A percentile compares a stretch with the other conserved stretches of the same genome.
Conservation (phyloP, 2,888 invertebrate genomes). For the Frankliniella fusca region DNA sequence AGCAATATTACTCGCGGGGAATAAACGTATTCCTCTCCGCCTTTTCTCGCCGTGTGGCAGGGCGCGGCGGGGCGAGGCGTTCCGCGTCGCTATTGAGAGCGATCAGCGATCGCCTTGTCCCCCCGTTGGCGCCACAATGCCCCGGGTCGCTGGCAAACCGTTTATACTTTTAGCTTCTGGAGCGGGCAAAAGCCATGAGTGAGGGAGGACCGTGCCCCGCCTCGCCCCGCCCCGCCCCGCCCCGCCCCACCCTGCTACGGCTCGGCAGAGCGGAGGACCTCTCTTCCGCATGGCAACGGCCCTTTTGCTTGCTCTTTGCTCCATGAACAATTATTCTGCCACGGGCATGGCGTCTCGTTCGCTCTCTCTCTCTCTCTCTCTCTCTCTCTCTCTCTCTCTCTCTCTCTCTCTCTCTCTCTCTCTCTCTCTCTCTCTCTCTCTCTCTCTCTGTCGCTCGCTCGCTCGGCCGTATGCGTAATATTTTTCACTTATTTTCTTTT, state of each 20-base stretch:
- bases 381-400: too few species aligned
- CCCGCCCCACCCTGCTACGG: neutral
- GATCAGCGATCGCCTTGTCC: slow-evolving; percentile 2
- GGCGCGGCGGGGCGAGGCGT: neutral
- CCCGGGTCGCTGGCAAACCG: slow-evolving; percentile 3
- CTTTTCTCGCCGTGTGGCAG: neutral
- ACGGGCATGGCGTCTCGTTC: too few species aligned
- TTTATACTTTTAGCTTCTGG: slow-evolving; percentile 1
- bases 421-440: too few species aligned
- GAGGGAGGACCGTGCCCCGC: neutral
- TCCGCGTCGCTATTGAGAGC: neutral
- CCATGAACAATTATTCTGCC: slow-evolving; percentile 5
- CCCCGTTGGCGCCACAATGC: neutral
- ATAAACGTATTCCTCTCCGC: neutral
- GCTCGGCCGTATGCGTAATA: too few species aligned
- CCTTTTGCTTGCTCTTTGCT: neutral
- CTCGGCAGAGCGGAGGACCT: neutral
- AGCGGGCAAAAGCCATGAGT: neutral
- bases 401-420: too few species aligned
- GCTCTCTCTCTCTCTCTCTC: too few species aligned
- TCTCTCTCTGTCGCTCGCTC: too few species aligned
- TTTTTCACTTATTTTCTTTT: too few species aligned
- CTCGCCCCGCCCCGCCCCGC: neutral
- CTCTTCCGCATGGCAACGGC: neutral
- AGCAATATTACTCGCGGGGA: too few species aligned